Conservation (phyloP, 2,888 invertebrate species). For the Hyles lineata region DNA sequence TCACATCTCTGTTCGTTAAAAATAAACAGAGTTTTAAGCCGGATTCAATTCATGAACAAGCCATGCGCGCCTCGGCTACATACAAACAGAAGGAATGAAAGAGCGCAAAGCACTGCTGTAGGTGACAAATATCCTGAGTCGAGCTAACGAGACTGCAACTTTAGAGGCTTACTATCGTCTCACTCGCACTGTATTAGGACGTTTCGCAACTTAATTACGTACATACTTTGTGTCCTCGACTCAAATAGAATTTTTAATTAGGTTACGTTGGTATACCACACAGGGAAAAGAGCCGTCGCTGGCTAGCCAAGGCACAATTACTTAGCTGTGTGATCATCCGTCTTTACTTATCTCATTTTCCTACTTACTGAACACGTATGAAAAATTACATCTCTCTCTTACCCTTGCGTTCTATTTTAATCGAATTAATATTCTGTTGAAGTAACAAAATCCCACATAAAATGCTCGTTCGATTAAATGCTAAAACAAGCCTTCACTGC, state of each 20-base stretch:
- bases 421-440: background rate
- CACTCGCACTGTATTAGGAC: conserved; percentile 42
- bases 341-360: conserved; percentile 9
- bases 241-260: conserved; percentile 53
- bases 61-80: background rate
- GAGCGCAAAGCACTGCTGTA: conserved; percentile 44
- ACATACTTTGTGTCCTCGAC: conserved; percentile 47
- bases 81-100: conserved; percentile 44
- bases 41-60: conserved; percentile 15
- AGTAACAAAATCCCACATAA: conserved; percentile 3
- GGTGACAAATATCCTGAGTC: conserved; percentile 53
- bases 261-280: conserved; percentile 33
- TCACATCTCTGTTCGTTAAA: conserved; percentile 11
- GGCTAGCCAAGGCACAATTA: conserved; percentile 1
- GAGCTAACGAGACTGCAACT: conserved; percentile 62
- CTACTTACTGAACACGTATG: background rate
- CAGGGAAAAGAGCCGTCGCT: background rate
- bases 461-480: background rate
- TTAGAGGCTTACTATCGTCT: conserved; percentile 48
- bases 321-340: conserved; percentile 4
- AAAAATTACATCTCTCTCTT: background rate
- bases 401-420: background rate
- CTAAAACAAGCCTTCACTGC: conserved; percentile 20
- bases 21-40: conserved; percentile 7
- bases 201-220: conserved; percentile 50